Evolutionary conservation across 1,140 invertebrate genomes (phyloP), one percentile per base, ranked within the genome.

Genomic region (Diploscapter pachys): DNA sequence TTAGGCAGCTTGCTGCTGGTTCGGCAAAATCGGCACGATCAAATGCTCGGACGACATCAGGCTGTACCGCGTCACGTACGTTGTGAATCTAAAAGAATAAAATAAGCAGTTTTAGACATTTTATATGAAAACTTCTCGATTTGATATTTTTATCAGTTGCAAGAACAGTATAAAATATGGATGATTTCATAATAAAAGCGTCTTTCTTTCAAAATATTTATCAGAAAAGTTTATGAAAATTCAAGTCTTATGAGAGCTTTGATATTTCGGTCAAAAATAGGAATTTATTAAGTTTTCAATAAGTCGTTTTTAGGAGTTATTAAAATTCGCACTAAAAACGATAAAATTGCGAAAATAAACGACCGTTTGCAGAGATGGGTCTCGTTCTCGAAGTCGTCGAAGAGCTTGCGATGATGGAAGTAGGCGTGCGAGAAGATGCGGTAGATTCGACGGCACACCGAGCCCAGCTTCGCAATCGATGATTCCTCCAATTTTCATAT

Each of bases 341-440:
- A 75, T 52, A 77, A 5, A 63, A 63, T 56, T 13, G 48, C 54
- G 11, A 31, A 31, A 31, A 31, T 31, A 31, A 31, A 31, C 31
- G 2, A 72, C 71, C 71, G 3, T n/a, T 71, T 71, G 63, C 75
- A 76, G 52, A 76, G 75, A 72, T 76, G 75, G 48, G 75, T 76
- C n/a, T 71, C 63, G 59, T 71, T 90, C 87, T 99, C 96, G 90
- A 98, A 99, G 81, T 94, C 92, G 88, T 99, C 95, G 89, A 98
- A 99, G 85, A 99, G 92, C 78, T 90, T 89, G 82, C 93, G 90
- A 87, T 99, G 97, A 89, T 99, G 96, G 86, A 95, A 99, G 87
- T 96, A 99, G 51, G 97, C 96, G 89, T 99, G 97, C 53, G 96
- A 98, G 87, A 99, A 99, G 85, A 99, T 99, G 89, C 97, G 90